phyloP scores from a whole-genome alignment of 1,140 invertebrate species.

The Aphaenogaster ashmeadi region DNA sequence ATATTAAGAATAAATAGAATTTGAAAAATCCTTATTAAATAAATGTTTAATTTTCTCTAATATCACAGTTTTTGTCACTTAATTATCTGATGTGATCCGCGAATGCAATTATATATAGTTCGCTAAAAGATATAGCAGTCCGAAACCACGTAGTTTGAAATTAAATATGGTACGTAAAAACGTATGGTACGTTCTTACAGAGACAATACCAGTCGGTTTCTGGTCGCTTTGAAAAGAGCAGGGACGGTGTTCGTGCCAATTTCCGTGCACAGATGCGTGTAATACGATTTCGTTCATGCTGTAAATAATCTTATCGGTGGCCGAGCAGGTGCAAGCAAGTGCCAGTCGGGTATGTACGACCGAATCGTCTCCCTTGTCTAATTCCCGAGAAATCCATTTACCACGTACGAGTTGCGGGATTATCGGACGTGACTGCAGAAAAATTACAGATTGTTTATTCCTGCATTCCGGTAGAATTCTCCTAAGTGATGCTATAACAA shows the following conservation, averaged over 20 bases:
- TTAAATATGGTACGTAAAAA: constrained; percentile 1
- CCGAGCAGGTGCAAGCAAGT: constrained; percentile 63
- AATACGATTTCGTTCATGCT: constrained; percentile 71
- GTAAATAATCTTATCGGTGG: constrained; percentile 76
- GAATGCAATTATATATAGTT: not conserved
- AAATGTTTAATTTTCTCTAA: not conserved
- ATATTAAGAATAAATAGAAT: not conserved
- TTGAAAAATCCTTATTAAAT: not conserved
- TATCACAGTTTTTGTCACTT: not conserved
- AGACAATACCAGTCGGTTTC: constrained; percentile 47
- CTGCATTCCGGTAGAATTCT: not conserved
- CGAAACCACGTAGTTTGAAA: constrained; percentile 15
- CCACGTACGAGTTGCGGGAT: constrained; percentile 5
- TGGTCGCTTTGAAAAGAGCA: constrained; percentile 57
- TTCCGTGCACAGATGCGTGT: constrained; percentile 72
- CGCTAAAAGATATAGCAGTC: not conserved
- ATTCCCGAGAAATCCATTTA: constrained; percentile 52
- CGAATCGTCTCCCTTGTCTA: constrained; percentile 56
- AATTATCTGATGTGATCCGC: not conserved
- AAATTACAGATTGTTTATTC: constrained; percentile 28
- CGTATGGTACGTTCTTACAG: constrained; percentile 15
- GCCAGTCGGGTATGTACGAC: constrained; percentile 17
- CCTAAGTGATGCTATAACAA: not conserved
- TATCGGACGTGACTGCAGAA: constrained; percentile 22
- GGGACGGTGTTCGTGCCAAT: constrained; percentile 59